phyloP scores from a whole-genome alignment of 2,113 vertebrate species.

The Corythaixoides concolor region DNA sequence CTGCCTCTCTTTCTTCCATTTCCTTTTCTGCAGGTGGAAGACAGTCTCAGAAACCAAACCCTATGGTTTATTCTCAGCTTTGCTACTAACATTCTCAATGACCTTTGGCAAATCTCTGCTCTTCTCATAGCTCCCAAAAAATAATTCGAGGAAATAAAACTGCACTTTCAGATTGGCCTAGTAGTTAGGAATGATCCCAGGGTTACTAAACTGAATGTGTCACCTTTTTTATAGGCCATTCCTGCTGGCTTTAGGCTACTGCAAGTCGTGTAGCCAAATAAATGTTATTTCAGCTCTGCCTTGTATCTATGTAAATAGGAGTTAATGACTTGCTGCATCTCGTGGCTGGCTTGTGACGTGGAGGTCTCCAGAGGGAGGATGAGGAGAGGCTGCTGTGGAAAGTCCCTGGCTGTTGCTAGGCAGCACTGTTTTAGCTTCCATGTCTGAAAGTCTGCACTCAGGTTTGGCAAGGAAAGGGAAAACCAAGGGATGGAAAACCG shows the following conservation, averaged over 20 bases:
- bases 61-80: background rate
- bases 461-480: background rate
- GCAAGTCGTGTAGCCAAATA: background rate
- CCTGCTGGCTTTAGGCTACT: background rate
- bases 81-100: background rate
- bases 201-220: background rate
- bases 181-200: background rate
- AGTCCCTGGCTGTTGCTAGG: constrained; percentile 49
- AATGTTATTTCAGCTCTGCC: constrained; percentile 14
- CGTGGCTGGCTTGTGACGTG: background rate
- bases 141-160: background rate
- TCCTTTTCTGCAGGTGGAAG: constrained; percentile 12
- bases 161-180: background rate
- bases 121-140: background rate
- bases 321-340: constrained; percentile 20
- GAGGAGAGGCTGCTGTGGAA: constrained; percentile 24
- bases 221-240: background rate
- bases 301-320: constrained; percentile 4
- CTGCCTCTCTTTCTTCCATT: background rate
- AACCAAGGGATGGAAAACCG: background rate
- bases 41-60: background rate
- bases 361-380: constrained; percentile 39
- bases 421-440: constrained; percentile 12
- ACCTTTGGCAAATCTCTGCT: background rate
- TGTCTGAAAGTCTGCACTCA: background rate